Evolutionary conservation across 2,113 vertebrate species (phyloP), one percentile per base, ranked within the genome.

Genomic region (Sapajus apella): DNA sequence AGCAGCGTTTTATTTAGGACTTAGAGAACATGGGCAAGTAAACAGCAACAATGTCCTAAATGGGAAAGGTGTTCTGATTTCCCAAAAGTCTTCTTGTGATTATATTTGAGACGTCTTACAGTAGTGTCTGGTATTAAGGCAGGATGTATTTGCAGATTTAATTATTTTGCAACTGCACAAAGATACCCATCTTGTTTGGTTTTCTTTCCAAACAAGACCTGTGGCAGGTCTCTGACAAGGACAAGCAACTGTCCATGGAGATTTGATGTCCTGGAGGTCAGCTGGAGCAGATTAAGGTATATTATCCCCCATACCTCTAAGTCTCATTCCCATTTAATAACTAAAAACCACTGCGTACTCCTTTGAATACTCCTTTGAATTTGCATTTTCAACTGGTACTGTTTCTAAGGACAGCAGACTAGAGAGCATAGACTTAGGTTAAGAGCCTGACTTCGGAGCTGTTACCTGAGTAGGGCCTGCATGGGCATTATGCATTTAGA

Each of bases 31-130:
- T 18, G 35, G 6, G 3, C 35, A 43, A 77, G 58, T 64, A 50
- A 70, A 81, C 14, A 47, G 30, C 58, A 73, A 47, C 64, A 23
- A 5, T 77, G n/a, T 84, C 61, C 75, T 87, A 18, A 55, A 25
- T 87, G 86, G 56, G 40, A 94, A 93, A 55, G 64, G 37, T 47
- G 25, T 83, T 70, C 66, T 76, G 73, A 68, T 93, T 97, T 93
- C 93, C 47, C 68, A 37, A 3, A 72, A 68, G 73, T 86, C 45
- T 23, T 86, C 70, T 45, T 40, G 8, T 30, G 45, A 27, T 56
- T 77, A 14, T 75, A 80, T 25, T 72, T 52, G n/a, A 91, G 73
- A 76, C 37, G 5, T 68, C 66, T 52, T 58, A 47, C 2, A 0
- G 76, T 52, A 25, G 27, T 77, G 1, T 83, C 40, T 52, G 13